Evolutionary conservation across 2,888 invertebrate genomes (phyloP), one percentile per base, ranked within the genome.

Genomic region (Drosophila neotestacea): DNA sequence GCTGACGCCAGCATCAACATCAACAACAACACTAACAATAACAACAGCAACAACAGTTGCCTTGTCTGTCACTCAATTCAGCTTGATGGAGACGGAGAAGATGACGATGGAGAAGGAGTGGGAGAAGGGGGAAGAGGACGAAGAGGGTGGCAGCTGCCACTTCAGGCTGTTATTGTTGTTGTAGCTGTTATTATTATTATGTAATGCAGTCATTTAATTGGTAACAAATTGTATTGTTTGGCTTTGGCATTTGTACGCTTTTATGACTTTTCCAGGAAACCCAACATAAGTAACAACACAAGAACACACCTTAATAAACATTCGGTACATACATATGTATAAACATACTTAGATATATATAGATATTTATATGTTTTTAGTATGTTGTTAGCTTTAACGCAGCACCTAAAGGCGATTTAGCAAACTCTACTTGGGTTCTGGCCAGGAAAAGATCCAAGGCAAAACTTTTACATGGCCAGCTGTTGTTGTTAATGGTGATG

Each of bases 201-300:
- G 84, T 80, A 78, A 77, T 80, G 86, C 79, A 83, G 81, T 80
- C 86, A 86, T 86, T 86, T 86, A 86, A 86, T 86, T 89, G 86
- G 89, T 85, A 89, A 85, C 81, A 89, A 89, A 87, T 89, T 87
- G 77, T 84, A 81, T 85, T 86, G 85, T 87, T 79, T 74, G 87
- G 84, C 77, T 81, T 83, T 74, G 60, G 50, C 59, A 50, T 69
- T 63, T 79, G 76, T 75, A 77, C 84, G 86, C 81, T 80, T 84
- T 84, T 86, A 83, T 75, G 83, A 85, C 81, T 88, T 80, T 80
- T 83, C 81, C 70, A 36, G 72, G 86, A 83, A 85, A 75, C 86
- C 79, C 66, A 85, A 73, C 67, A 42, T 46, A 42, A 71, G 63
- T 11, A 42, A 16, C 39, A 51, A 27, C 41, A 62, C 42, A 64